Percentiles rank a stretch among this genome's conserved stretches.
phyloP scores from a whole-genome alignment of 2,113 vertebrate species.

The Tenebrosternarchus preto region DNA sequence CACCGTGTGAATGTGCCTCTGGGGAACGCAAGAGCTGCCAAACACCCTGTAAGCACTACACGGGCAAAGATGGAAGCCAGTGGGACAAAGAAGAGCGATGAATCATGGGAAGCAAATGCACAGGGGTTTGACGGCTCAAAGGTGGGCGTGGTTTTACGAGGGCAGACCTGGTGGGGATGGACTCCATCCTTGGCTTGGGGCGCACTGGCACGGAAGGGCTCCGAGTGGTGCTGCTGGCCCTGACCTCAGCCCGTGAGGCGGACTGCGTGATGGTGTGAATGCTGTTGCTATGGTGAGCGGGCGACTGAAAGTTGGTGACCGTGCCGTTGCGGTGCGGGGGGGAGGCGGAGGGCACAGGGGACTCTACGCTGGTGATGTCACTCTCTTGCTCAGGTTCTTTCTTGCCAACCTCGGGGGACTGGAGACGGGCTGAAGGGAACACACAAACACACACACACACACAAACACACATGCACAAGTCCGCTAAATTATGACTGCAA shows the following conservation, averaged over 20 bases:
- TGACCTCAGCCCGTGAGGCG: constrained; percentile 67
- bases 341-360: constrained; percentile 67
- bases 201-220: constrained; percentile 67
- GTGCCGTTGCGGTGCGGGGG: constrained; percentile 79
- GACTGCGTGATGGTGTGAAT: constrained; percentile 81
- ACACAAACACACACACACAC: constrained; percentile 30
- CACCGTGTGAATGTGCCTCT: constrained; percentile 46
- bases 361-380: constrained; percentile 77
- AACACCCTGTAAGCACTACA: constrained; percentile 47
- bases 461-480: constrained; percentile 23
- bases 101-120: constrained; percentile 39
- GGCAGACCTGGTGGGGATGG: constrained; percentile 74
- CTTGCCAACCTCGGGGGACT: constrained; percentile 76
- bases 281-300: constrained; percentile 68
- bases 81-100: constrained; percentile 24
- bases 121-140: constrained; percentile 9
- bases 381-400: constrained; percentile 77
- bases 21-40: constrained; percentile 33
- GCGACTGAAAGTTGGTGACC: constrained; percentile 75
- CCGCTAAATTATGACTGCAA: not conserved
- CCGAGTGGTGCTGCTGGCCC: constrained; percentile 54
- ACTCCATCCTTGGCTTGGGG: constrained; percentile 71
- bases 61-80: constrained; percentile 45
- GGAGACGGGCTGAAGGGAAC: constrained; percentile 76
- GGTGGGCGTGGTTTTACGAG: not conserved